Evolutionary conservation across 2,113 vertebrate species (phyloP), one percentile per base, ranked within the genome.

Genomic region (Strix uralensis): DNA sequence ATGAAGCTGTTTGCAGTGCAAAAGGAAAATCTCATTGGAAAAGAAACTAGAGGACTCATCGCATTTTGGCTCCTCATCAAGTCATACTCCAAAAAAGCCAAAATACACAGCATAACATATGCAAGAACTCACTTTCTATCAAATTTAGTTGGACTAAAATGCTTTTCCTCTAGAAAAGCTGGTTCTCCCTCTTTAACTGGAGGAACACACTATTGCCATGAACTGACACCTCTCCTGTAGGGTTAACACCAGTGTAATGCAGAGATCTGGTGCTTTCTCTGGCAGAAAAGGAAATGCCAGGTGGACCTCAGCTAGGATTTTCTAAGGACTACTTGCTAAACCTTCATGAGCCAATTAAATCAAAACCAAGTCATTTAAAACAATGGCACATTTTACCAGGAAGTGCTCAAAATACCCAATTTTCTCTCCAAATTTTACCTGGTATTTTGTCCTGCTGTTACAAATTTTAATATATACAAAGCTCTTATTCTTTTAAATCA

Each of bases 381-480:
- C 40, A 88, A 55, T 1, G 23, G 66, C 54, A 77, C 13, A 2
- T 78, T 90, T 78, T 44, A 80, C 15, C 30, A 58, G 9, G 26
- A 7, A 54, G 20, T 29, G n/a, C 34, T 72, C 51, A 57, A 94
- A 92, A 65, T 5, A 87, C 34, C 25, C 38, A 59, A 54, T 51
- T 93, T 59, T 92, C 26, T 86, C 57, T 75, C n/a, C 38, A 70
- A 65, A 26, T 79, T 8, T 69, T 25, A 62, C 61, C 40, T 84
- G 25, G 0, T 13, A 18, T 46, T 87, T 78, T 46, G 69, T 65
- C 77, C n/a, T 88, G 61, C 30, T 51, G 29, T 69, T 47, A 67
- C 40, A 84, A 80, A 97, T 98, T 98, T 98, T 98, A 98, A 98
- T 98, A 98, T 98, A 98, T 97, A 98, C 98, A 98, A 98, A 98